These are phyloP conservation scores for Phenganax subtilis DNA, from an alignment of 92 coral and sea anemone species.

Conservation along the genomic window DNA sequence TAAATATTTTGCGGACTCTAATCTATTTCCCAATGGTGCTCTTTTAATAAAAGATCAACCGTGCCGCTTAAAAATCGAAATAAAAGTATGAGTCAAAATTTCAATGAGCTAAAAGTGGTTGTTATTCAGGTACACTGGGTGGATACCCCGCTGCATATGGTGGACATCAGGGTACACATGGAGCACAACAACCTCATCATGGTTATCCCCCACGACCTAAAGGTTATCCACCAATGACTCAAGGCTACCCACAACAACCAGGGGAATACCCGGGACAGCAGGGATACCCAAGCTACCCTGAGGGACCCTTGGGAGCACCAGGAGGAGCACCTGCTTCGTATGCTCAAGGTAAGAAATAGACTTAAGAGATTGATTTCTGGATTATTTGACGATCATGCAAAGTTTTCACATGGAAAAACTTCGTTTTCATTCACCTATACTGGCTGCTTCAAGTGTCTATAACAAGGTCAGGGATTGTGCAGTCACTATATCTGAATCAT, in stretches of 20 bases:
- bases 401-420: too few species aligned
- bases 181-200: not conserved
- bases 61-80: too few species aligned
- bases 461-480: too few species aligned
- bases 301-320: conserved; percentile 5
- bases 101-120: not conserved
- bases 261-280: conserved; percentile 1
- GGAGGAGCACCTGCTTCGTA: conserved; percentile 3
- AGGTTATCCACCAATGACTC: conserved; percentile 3
- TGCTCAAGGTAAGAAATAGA: not conserved
- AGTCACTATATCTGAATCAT: too few species aligned
- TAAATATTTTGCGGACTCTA: too few species aligned
- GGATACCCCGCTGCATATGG: conserved; percentile 5
- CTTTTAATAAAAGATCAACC: too few species aligned
- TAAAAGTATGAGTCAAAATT: too few species aligned
- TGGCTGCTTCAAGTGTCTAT: too few species aligned
- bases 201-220: not conserved
- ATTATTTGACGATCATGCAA: too few species aligned
- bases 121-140: not conserved
- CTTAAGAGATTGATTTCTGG: not conserved
- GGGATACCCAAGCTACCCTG: conserved; percentile 5
- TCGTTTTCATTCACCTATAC: too few species aligned
- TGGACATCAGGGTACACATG: conserved; percentile 6
- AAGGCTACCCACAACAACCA: conserved; percentile 6
- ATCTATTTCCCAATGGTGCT: too few species aligned